phyloP scores from a whole-genome alignment of 2,888 invertebrate genomes.

The Dendrolimus pini region DNA sequence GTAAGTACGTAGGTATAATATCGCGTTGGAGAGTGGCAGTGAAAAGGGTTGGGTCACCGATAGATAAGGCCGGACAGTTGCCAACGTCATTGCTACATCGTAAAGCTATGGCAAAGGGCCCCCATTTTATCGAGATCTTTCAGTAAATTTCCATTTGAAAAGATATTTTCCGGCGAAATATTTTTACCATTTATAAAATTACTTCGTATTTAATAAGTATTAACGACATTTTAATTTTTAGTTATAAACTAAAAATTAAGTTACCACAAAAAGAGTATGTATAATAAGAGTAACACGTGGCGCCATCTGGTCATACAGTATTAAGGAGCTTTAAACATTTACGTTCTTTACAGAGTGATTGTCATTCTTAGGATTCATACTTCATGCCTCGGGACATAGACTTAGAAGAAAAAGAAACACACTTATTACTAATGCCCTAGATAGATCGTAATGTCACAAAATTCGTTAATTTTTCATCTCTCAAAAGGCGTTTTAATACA shows the following conservation, averaged over 20 bases:
- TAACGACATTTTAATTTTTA: not conserved
- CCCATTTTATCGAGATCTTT: slow-evolving; percentile 50
- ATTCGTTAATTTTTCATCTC: too few species aligned
- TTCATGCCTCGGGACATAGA: too few species aligned
- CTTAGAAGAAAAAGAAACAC: too few species aligned
- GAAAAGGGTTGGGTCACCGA: slow-evolving; percentile 64
- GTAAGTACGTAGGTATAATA: slow-evolving; percentile 27
- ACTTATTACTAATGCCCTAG: too few species aligned
- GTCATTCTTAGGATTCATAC: too few species aligned
- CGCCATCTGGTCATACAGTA: too few species aligned
- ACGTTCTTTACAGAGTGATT: too few species aligned
- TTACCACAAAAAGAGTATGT: slow-evolving; percentile 1
- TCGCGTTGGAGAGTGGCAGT: slow-evolving; percentile 40
- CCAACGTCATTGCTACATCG: slow-evolving; percentile 60
- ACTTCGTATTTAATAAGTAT: slow-evolving; percentile 14
- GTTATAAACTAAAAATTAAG: not conserved
- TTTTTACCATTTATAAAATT: slow-evolving; percentile 7
- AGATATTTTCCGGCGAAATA: slow-evolving; percentile 26
- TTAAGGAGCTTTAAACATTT: too few species aligned
- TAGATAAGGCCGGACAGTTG: slow-evolving; percentile 62
- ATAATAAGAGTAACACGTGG: too few species aligned
- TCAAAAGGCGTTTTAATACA: too few species aligned
- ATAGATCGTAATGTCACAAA: too few species aligned
- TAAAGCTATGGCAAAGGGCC: slow-evolving; percentile 49
- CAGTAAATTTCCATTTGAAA: slow-evolving; percentile 55